Evolutionary conservation across 2,888 invertebrate species (phyloP), one percentile per base, ranked within the genome.

Genomic region (Amblyjoppa proteus): DNA sequence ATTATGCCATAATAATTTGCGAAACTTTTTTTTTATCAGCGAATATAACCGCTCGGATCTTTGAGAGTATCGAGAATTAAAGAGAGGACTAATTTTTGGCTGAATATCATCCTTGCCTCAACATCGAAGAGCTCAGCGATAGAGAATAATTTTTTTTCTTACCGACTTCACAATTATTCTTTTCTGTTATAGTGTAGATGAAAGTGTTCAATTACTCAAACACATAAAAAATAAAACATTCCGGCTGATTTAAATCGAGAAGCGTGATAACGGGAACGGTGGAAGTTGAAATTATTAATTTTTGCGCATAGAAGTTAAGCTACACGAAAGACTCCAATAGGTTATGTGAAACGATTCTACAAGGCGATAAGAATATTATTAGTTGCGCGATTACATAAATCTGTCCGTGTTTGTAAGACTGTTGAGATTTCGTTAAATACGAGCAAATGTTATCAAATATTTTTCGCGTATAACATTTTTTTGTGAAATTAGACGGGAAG

Each of bases 291-390:
- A 38, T 38, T 1, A 2, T 9, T 9, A 38, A 38, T 88, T 92
- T 53, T 91, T 92, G 75, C 89, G 92, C 13, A 45, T 45, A 45
- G 13, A 45, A 45, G 45, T 45, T 45, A 45, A 13, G 45, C 13
- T 13, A 45, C 49, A 68, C 73, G 77, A 77, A 34, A 58, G 53
- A 70, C 34, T 64, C 34, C 69, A 75, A 41, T 56, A 83, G 53
- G 61, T 16, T 16, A 3, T 20, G 3, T 20, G 66, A 68, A 68
- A 20, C n/a, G 16, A 20, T 20, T 20, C 3, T n/a, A 20, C 20
- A n/a, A 4, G 3, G 38, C 2, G 25, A 41, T 9, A 68, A 41
- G 11, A 41, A 41, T 11, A 9, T n/a, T n/a, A 68, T 28, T 3
- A 16, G 7, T 28, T 16, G 6, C 31, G 13, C 31, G 61, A 28